Evolutionary conservation across 2,113 vertebrate species (phyloP).

Genomic region (Neogobius melanostomus): DNA sequence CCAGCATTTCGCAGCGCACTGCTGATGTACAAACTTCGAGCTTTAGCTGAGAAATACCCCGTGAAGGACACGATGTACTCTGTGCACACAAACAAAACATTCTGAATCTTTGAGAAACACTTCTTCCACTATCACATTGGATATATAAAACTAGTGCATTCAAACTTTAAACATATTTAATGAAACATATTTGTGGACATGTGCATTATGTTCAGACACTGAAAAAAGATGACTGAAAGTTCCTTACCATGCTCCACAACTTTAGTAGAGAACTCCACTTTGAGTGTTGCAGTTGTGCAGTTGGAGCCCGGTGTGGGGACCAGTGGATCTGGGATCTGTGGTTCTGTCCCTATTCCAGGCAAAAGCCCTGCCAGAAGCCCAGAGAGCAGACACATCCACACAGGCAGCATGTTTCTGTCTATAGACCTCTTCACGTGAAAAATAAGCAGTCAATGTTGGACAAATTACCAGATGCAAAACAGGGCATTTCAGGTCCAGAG

Average conservation of each 20-base stretch:
- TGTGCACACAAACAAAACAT: constrained; percentile 46
- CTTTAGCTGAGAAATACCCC: constrained; percentile 89
- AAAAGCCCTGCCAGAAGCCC: constrained; percentile 81
- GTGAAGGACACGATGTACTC: constrained; percentile 96
- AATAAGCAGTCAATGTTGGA: constrained; percentile 27
- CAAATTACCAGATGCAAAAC: constrained; percentile 20
- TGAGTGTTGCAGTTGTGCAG: constrained; percentile 86
- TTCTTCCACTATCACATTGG: too few species aligned
- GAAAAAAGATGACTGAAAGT: neutral
- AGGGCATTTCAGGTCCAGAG: constrained; percentile 71
- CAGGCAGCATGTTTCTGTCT: constrained; percentile 53
- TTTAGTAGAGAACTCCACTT: constrained; percentile 90
- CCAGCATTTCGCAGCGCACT: constrained; percentile 85
- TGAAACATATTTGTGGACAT: too few species aligned
- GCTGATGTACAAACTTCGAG: constrained; percentile 92
- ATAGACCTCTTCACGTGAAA: constrained; percentile 26
- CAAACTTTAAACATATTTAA: too few species aligned
- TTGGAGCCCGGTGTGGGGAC: constrained; percentile 73
- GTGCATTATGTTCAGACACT: too few species aligned
- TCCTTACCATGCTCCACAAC: constrained; percentile 91
- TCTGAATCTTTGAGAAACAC: too few species aligned
- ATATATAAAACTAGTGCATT: too few species aligned
- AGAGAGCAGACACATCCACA: constrained; percentile 81
- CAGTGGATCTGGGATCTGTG: constrained; percentile 65
- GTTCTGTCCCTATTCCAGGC: constrained; percentile 78